Percentiles rank a stretch among this genome's conserved stretches.
Evolutionary conservation across 1,140 invertebrate species (phyloP).

Genomic region (Tetraneura akinire): DNA sequence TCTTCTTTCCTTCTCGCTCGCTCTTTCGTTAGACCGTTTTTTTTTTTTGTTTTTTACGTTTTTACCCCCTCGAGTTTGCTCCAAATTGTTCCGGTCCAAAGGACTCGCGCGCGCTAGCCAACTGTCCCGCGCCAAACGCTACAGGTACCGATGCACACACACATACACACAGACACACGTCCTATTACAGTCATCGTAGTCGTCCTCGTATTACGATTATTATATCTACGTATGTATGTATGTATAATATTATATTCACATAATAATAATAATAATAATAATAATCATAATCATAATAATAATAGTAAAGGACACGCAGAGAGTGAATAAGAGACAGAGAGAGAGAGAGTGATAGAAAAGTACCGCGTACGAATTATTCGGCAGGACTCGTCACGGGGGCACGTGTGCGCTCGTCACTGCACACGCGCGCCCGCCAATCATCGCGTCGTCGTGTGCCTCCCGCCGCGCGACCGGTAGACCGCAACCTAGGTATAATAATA

Average conservation of each 20-base stretch:
- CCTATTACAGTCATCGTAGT: neutral
- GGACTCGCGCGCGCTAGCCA: conserved; percentile 42
- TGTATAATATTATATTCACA: neutral
- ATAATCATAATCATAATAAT: no score
- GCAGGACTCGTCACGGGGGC: neutral
- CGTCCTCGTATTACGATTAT: neutral
- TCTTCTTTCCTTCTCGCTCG: conserved; percentile 17
- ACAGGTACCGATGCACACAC: no score
- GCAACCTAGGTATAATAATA: conserved; percentile 2
- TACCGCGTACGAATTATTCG: conserved; percentile 16
- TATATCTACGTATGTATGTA: neutral
- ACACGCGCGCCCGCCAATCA: conserved; percentile 40
- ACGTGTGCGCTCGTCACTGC: conserved; percentile 33
- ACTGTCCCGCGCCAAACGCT: conserved; percentile 30
- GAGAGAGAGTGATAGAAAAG: no score
- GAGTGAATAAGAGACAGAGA: neutral
- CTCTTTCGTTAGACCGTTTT: neutral
- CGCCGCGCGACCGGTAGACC: neutral
- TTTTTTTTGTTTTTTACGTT: conserved; percentile 28
- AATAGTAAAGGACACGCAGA: neutral
- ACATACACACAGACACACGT: no score
- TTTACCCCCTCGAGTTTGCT: conserved; percentile 41
- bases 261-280: no score
- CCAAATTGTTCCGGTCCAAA: conserved; percentile 50
- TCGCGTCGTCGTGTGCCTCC: conserved; percentile 21